Evolutionary conservation across 2,888 invertebrate genomes (phyloP).

Genomic region (Stenotaenia linearis): DNA sequence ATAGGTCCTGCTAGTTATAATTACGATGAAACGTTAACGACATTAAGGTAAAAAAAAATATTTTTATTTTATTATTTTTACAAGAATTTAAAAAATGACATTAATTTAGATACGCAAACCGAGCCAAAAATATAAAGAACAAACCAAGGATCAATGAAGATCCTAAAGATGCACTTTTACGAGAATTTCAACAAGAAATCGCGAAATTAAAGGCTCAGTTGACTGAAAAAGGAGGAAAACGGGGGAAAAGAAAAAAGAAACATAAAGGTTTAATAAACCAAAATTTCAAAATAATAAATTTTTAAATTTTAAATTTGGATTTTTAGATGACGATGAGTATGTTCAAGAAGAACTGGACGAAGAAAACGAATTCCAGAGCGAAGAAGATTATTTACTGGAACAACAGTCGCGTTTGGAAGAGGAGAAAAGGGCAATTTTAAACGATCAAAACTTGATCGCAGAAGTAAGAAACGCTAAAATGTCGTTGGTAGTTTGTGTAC

Average conservation of each 20-base stretch:
- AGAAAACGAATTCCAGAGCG: conserved; percentile 35
- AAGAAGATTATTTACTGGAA: conserved; percentile 35
- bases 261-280: conserved; percentile 14
- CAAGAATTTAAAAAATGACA: background rate
- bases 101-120: conserved; percentile 72
- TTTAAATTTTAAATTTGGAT: too few relatives aligned
- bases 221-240: conserved; percentile 43
- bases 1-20: conserved; percentile 97
- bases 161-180: conserved; percentile 92
- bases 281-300: background rate
- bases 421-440: conserved; percentile 46
- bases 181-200: conserved; percentile 94
- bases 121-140: conserved; percentile 98
- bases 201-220: conserved; percentile 52
- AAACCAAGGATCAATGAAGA: conserved; percentile 98
- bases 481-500: too few relatives aligned
- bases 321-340: conserved; percentile 37
- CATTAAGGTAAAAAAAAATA: conserved; percentile 58
- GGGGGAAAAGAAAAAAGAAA: conserved; percentile 34
- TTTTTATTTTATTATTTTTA: background rate
- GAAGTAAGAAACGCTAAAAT: conserved; percentile 44
- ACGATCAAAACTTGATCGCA: conserved; percentile 44
- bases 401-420: conserved; percentile 34
- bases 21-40: conserved; percentile 94
- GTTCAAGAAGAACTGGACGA: conserved; percentile 38